Evolutionary conservation across 2,888 invertebrate genomes (phyloP).

Genomic region (Xestia rhomboidea): DNA sequence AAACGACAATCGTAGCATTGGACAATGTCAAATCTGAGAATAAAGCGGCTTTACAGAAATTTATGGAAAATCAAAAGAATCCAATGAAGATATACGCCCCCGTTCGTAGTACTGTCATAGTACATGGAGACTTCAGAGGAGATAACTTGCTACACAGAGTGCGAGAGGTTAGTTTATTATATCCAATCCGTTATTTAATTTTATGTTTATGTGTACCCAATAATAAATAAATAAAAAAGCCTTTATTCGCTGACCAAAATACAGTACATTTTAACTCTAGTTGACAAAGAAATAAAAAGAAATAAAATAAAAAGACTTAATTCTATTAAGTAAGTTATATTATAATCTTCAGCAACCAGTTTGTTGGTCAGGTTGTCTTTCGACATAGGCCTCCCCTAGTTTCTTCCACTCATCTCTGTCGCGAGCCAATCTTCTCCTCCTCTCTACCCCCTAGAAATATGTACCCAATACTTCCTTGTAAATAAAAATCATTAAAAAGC

Average conservation of each 20-base stretch:
- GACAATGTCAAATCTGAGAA: neutral
- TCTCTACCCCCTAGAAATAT: too few species aligned
- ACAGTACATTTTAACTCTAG: too few species aligned
- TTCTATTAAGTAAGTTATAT: too few species aligned
- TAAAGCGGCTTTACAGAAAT: conserved; percentile 13
- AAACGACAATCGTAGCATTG: neutral
- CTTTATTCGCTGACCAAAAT: too few species aligned
- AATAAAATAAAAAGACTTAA: too few species aligned
- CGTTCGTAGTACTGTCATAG: conserved; percentile 16
- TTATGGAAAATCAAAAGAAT: neutral
- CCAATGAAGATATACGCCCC: neutral
- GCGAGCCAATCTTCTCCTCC: too few species aligned
- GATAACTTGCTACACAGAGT: conserved; percentile 33
- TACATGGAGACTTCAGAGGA: conserved; percentile 31
- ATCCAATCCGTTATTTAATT: neutral
- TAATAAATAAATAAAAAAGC: too few species aligned
- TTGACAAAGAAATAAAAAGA: too few species aligned
- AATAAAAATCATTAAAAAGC: neutral
- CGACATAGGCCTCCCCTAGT: too few species aligned
- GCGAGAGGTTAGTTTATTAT: conserved; percentile 15
- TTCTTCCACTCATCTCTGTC: too few species aligned
- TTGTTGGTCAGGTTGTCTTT: too few species aligned
- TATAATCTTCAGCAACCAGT: too few species aligned
- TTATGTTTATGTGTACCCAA: neutral
- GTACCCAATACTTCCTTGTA: neutral